Evolutionary conservation across 2,888 invertebrate genomes (phyloP).

Genomic region (Trachelus stipa): DNA sequence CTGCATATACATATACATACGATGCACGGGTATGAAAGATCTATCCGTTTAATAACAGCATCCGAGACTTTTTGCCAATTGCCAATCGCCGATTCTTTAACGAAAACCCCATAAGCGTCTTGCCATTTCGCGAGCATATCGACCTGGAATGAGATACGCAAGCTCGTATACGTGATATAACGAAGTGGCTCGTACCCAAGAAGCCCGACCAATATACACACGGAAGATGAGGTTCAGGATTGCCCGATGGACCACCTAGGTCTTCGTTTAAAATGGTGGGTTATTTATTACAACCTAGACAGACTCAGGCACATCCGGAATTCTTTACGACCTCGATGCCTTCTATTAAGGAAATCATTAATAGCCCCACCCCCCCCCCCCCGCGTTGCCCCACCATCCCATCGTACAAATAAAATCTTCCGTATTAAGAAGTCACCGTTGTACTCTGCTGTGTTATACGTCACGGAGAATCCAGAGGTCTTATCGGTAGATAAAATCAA

Average conservation of each 20-base stretch:
- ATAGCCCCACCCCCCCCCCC: neutral
- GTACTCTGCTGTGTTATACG: neutral
- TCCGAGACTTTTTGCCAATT: neutral
- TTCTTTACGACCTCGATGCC: conserved; percentile 7
- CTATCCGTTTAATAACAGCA: too few species aligned
- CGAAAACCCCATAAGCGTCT: neutral
- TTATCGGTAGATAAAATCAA: neutral
- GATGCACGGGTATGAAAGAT: too few species aligned
- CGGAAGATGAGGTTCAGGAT: neutral
- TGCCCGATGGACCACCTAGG: neutral
- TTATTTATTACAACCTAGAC: conserved; percentile 21
- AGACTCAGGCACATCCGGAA: neutral
- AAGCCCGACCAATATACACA: neutral
- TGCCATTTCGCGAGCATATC: neutral
- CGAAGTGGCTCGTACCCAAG: neutral
- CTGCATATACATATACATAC: too few species aligned
- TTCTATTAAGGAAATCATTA: neutral
- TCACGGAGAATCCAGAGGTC: neutral
- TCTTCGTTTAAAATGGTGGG: conserved; percentile 15
- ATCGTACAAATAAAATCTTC: neutral
- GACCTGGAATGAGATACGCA: neutral
- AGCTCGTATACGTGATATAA: neutral
- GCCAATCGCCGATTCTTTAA: neutral
- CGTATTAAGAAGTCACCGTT: neutral
- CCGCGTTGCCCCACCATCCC: neutral